A percentile compares a stretch with the other conserved stretches of the same genome.
phyloP scores from a whole-genome alignment of 2,888 invertebrate genomes.

The Ectemnius cavifrons region DNA sequence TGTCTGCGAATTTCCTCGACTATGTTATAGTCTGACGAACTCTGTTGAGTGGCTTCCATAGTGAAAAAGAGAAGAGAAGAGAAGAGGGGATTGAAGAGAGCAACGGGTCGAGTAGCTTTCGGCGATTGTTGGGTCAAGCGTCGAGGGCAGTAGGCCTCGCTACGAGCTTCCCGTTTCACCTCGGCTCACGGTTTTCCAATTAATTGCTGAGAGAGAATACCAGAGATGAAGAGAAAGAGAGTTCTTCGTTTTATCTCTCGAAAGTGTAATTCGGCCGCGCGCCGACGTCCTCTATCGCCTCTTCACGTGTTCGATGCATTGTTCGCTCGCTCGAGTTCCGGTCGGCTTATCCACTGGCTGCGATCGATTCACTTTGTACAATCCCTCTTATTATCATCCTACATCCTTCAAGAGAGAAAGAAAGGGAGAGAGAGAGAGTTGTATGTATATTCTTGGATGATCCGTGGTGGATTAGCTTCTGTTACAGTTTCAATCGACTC shows the following conservation, averaged over 20 bases:
- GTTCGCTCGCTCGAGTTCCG: conserved; percentile 1
- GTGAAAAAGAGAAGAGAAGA: no score
- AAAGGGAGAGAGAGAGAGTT: no score
- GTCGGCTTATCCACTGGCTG: conserved; percentile 1
- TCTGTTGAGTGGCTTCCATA: no score
- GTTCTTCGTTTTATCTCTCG: not conserved
- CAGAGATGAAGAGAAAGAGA: not conserved
- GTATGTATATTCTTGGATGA: no score
- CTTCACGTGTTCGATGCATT: not conserved
- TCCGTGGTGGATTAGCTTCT: no score
- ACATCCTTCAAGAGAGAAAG: no score
- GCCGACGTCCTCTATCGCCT: not conserved
- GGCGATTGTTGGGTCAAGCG: conserved; percentile 2
- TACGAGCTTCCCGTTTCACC: not conserved
- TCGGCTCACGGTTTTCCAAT: not conserved
- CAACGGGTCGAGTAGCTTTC: no score
- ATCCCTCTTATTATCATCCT: not conserved
- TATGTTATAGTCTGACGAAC: no score
- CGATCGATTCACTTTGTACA: conserved; percentile 14
- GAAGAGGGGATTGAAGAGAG: no score
- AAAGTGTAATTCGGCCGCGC: conserved; percentile 3
- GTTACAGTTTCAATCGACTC: no score
- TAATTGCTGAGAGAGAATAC: not conserved
- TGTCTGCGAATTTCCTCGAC: no score
- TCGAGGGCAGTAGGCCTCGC: not conserved